Evolutionary conservation across 2,113 vertebrate genomes (phyloP).

Genomic region (Colinus virginianus): DNA sequence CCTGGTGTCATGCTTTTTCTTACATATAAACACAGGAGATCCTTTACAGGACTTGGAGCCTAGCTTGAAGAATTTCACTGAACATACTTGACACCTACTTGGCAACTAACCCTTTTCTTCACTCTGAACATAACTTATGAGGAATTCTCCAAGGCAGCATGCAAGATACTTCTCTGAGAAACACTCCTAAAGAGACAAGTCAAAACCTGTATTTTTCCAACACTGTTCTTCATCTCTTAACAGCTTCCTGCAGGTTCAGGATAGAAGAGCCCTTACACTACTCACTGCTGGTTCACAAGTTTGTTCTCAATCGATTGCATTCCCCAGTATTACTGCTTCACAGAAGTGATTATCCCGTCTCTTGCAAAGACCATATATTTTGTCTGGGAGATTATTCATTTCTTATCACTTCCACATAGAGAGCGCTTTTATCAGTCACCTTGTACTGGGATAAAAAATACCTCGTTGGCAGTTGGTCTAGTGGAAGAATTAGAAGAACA

Average conservation of each 20-base stretch:
- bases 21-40: neutral
- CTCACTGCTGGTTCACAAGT: neutral
- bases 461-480: neutral
- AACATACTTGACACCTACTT: neutral
- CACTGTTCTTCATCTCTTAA: neutral
- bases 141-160: neutral
- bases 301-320: neutral
- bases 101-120: neutral
- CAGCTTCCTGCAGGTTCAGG: neutral
- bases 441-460: conserved; percentile 9
- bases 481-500: conserved; percentile 18
- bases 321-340: neutral
- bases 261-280: neutral
- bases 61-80: neutral
- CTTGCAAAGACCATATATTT: neutral
- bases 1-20: neutral
- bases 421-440: neutral
- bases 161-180: neutral
- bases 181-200: neutral
- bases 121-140: neutral
- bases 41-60: neutral
- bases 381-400: neutral
- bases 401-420: neutral
- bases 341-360: neutral
- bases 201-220: neutral